Base-by-base conservation (phyloP, 2,888 invertebrate genomes). In the Chironomus tentans region DNA sequence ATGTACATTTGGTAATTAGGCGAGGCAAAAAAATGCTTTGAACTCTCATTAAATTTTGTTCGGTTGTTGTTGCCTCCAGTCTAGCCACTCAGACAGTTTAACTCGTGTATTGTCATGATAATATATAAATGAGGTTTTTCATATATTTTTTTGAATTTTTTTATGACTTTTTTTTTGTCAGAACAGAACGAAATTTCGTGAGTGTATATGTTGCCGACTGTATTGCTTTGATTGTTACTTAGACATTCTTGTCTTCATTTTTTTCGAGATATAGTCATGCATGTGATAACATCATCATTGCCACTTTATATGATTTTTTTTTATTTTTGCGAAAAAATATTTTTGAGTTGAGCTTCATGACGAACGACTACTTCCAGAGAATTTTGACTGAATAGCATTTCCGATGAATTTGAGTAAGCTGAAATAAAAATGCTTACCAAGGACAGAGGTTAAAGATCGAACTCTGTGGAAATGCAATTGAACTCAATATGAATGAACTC, bases 41-140 rank as follows among this genome's bases (percentile, higher is more conserved):
- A 65, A 65, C 65, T 65, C 65, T 65, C 65, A 65, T 65, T 65
- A 65, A 65, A 65, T 21, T 65, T 6, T 21, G 21, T 13, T 4
- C 13, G 21, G n/a, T 70, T 71, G 71, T 71, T 71, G 62, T 62
- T 62, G 62, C 73, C 56, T 56, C 65, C 22, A 61, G 73, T 73
- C 73, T 73, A 73, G 73, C 73, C 73, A 65, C 21, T 65, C 73
- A 73, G 73, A 73, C 73, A 62, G 62, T 38, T 56, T 56, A 56
- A 24, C n/a, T 65, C 65, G 65, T 65, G 65, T 65, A 65, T 73
- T 73, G 61, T 73, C 73, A 65, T 73, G 73, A 73, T 73, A 73
- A 73, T 73, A 22, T 65, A 24, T 21, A 65, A 65, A 65, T 24
- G 65, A 65, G 65, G 24, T 24, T 21, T 22, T 24, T 65, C 13